Percentiles rank a stretch among this genome's conserved stretches.
These are phyloP conservation scores for Tamandua tetradactyla DNA, from an alignment of 2,797 vertebrate species.

Conservation along the genomic window DNA sequence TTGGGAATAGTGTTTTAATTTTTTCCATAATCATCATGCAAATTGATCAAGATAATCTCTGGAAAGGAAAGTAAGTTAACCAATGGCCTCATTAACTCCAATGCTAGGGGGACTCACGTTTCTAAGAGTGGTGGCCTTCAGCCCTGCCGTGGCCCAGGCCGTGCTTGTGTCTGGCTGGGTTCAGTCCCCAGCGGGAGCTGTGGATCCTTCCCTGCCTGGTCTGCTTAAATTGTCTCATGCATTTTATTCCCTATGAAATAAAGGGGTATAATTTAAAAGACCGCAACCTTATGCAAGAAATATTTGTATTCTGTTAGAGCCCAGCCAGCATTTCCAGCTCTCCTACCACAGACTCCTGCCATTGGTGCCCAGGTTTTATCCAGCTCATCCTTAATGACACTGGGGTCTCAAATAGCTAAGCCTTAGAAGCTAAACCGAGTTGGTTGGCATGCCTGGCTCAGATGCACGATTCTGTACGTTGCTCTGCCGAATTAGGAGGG, in stretches of 20 bases:
- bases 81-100: slow-evolving; percentile 66
- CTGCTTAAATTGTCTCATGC: slow-evolving; percentile 39
- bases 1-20: slow-evolving; percentile 74
- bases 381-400: background rate
- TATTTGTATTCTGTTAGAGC: background rate
- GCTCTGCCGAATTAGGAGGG: background rate
- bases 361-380: fast-evolving
- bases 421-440: background rate
- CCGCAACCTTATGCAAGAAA: background rate
- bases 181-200: background rate
- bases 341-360: background rate
- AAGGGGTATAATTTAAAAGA: background rate
- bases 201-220: background rate
- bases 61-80: slow-evolving; percentile 53
- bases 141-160: background rate
- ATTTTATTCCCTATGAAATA: slow-evolving; percentile 2
- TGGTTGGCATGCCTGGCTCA: background rate
- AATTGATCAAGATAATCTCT: slow-evolving; percentile 73
- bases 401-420: background rate
- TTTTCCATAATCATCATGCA: slow-evolving; percentile 73
- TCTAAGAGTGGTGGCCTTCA: background rate
- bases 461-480: background rate
- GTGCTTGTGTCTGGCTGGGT: background rate
- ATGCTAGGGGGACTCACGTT: background rate
- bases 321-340: no score